phyloP scores from a whole-genome alignment of 2,888 invertebrate species.

The Omphaloscelis lunosa region DNA sequence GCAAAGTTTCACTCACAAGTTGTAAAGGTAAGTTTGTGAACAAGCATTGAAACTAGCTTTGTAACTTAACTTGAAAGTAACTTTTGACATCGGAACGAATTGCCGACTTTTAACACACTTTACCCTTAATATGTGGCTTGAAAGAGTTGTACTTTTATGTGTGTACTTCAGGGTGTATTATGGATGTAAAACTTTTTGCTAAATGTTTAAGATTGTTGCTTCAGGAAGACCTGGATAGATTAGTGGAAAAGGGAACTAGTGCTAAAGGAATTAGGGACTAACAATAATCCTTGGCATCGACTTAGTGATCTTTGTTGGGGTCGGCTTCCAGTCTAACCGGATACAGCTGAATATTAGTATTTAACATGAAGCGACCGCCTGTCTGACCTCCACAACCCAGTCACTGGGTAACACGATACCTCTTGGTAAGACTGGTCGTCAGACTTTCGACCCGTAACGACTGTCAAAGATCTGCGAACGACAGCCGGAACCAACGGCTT shows the following conservation, averaged over 20 bases:
- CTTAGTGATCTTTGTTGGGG: neutral
- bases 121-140: slow-evolving; percentile 29
- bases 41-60: slow-evolving; percentile 44
- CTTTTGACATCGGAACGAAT: slow-evolving; percentile 49
- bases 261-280: neutral
- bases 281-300: neutral
- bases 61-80: slow-evolving; percentile 30
- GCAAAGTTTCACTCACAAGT: slow-evolving; percentile 35
- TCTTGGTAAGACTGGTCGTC: neutral
- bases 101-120: slow-evolving; percentile 33
- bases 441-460: neutral
- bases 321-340: neutral
- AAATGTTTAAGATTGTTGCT: neutral
- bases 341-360: neutral
- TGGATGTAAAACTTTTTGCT: neutral
- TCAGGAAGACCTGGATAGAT: neutral
- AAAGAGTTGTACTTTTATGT: slow-evolving; percentile 18
- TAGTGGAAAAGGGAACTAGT: too few relatives aligned
- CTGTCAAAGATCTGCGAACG: neutral
- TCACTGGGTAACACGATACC: neutral
- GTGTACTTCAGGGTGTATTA: neutral
- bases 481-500: neutral
- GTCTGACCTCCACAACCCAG: neutral
- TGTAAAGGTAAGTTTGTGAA: slow-evolving; percentile 42
- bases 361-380: neutral